phyloP scores from a whole-genome alignment of 2,888 invertebrate genomes.

The Thysanoteuthis rhombus region DNA sequence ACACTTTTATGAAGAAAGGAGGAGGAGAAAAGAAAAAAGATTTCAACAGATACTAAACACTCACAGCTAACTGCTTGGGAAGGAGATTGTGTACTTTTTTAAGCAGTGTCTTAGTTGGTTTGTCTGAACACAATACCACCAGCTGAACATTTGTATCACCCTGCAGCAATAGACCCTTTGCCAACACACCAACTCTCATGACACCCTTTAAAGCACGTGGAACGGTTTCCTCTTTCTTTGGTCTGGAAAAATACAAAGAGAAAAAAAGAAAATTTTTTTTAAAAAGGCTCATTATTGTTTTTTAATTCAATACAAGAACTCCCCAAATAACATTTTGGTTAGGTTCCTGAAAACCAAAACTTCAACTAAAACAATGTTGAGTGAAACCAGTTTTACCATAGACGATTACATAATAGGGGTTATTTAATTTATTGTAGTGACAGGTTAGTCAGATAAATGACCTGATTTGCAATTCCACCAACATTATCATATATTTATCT shows the following conservation, averaged over 20 bases:
- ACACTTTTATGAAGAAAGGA: not conserved
- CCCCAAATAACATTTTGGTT: too few relatives aligned
- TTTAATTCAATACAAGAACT: too few relatives aligned
- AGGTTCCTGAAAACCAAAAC: too few relatives aligned
- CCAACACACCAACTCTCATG: slow-evolving; percentile 90
- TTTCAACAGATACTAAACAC: not conserved
- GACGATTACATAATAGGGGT: too few relatives aligned
- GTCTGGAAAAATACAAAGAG: not conserved
- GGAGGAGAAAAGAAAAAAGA: too few relatives aligned
- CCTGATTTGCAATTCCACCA: too few relatives aligned
- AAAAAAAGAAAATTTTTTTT: not conserved
- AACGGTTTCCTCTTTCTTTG: slow-evolving; percentile 19
- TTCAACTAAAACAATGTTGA: too few relatives aligned
- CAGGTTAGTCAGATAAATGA: too few relatives aligned
- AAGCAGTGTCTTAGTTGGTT: slow-evolving; percentile 84
- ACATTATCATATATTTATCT: too few relatives aligned
- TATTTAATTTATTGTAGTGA: too few relatives aligned
- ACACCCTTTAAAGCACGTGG: slow-evolving; percentile 85
- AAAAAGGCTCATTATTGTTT: too few relatives aligned
- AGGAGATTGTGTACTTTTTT: slow-evolving; percentile 85
- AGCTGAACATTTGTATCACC: slow-evolving; percentile 88
- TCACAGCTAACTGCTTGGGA: slow-evolving; percentile 76
- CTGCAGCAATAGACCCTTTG: slow-evolving; percentile 85
- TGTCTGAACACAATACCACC: slow-evolving; percentile 91
- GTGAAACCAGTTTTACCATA: too few relatives aligned